Percentiles rank a stretch among this genome's conserved stretches.
These are phyloP conservation scores for Coleophora flavipennella DNA, from an alignment of 2,888 invertebrate genomes.

Conservation along the genomic window DNA sequence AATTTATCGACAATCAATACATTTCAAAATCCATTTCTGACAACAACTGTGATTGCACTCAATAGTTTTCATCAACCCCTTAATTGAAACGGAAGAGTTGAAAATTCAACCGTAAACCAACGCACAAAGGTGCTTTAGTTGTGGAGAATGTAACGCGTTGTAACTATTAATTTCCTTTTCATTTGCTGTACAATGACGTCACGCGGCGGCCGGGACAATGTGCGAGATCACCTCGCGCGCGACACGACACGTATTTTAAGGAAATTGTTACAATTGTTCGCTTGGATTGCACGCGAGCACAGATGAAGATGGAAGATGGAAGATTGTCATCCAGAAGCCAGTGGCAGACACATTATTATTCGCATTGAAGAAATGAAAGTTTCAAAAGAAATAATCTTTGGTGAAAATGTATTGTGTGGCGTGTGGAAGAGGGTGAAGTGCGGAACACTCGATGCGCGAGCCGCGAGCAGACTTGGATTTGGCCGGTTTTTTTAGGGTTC, in stretches of 20 bases:
- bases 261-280: not conserved
- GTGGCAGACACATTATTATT: no score
- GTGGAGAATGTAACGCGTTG: slow-evolving; percentile 3
- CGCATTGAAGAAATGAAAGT: no score
- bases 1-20: slow-evolving; percentile 28
- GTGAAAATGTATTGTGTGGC: no score
- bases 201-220: slow-evolving; percentile 50
- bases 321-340: no score
- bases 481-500: no score
- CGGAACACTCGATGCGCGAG: no score
- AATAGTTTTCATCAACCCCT: slow-evolving; percentile 28
- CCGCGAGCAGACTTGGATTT: no score
- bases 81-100: slow-evolving; percentile 4
- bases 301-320: no score
- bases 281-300: no score
- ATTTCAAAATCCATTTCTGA: slow-evolving; percentile 30
- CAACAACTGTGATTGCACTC: slow-evolving; percentile 27
- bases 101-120: slow-evolving; percentile 21
- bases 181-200: slow-evolving; percentile 56
- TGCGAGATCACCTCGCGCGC: slow-evolving; percentile 34
- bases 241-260: not conserved
- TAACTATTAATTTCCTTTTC: slow-evolving; percentile 64
- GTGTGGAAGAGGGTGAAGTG: no score
- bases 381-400: no score
- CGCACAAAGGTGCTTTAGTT: slow-evolving; percentile 4